Conservation (phyloP, 2,888 invertebrate species). For the Nomada ferruginata region DNA sequence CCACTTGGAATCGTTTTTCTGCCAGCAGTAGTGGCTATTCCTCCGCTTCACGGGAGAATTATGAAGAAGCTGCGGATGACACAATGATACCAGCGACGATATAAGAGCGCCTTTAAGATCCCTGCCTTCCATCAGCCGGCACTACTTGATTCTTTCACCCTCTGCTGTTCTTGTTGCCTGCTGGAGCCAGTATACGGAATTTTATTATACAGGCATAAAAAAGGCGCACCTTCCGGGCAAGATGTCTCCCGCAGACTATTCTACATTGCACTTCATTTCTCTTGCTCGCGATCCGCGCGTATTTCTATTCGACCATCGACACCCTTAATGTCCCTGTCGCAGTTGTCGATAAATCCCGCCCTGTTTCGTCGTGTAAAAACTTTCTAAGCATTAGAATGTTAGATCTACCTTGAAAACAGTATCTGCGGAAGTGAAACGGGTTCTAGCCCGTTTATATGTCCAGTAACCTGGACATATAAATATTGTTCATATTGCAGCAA, state of each 20-base stretch:
- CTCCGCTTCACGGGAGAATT: constrained; percentile 74
- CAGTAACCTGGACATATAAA: neutral
- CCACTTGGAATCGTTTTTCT: constrained; percentile 38
- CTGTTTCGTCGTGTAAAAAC: too few relatives aligned
- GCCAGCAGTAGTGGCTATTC: constrained; percentile 69
- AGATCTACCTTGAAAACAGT: too few relatives aligned
- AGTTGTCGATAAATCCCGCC: too few relatives aligned
- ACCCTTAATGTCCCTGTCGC: too few relatives aligned
- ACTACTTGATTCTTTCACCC: constrained; percentile 40
- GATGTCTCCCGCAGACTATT: neutral
- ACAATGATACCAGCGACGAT: constrained; percentile 65
- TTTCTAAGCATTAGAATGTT: too few relatives aligned
- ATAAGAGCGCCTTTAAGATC: constrained; percentile 63
- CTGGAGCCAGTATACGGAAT: constrained; percentile 29
- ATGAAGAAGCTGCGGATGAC: constrained; percentile 76
- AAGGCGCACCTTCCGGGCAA: constrained; percentile 14
- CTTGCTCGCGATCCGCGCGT: too few relatives aligned
- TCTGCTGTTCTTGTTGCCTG: constrained; percentile 17
- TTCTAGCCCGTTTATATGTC: too few relatives aligned
- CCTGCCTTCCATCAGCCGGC: constrained; percentile 40
- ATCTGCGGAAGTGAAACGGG: too few relatives aligned
- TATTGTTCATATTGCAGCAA: neutral
- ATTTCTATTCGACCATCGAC: too few relatives aligned
- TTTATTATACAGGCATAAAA: constrained; percentile 51
- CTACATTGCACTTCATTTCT: too few relatives aligned